A percentile compares a stretch with the other conserved stretches of the same genome.
phyloP scores from a whole-genome alignment of 2,797 vertebrate genomes.

The Cossypha niveicapilla region DNA sequence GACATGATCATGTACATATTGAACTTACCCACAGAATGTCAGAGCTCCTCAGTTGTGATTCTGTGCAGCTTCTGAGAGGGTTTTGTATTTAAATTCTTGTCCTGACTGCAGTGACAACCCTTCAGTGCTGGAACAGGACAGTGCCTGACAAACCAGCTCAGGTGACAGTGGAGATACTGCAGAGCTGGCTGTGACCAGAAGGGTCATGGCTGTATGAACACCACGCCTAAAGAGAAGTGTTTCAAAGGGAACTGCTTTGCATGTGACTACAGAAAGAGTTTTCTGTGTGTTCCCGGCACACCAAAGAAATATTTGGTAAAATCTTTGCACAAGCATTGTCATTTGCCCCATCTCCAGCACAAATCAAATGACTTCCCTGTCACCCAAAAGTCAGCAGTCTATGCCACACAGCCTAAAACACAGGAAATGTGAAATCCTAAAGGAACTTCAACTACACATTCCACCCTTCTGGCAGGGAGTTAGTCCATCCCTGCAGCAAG shows the following conservation, averaged over 20 bases:
- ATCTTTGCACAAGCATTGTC: background rate
- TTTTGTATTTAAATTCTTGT: background rate
- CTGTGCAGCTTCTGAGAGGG: background rate
- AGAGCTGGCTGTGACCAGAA: background rate
- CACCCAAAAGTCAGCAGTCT: background rate
- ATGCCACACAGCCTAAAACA: background rate
- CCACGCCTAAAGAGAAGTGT: background rate
- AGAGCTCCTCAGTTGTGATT: background rate
- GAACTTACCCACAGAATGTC: background rate
- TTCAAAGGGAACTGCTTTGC: background rate
- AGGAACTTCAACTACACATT: background rate
- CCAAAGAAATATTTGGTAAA: background rate
- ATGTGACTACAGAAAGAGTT: background rate
- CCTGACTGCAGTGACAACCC: background rate
- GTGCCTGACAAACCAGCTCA: slow-evolving; percentile 11
- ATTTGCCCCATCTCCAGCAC: background rate
- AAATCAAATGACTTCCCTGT: background rate
- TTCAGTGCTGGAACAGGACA: slow-evolving; percentile 4
- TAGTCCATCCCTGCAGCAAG: background rate
- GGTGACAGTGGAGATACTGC: background rate
- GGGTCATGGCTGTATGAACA: background rate
- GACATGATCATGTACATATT: background rate
- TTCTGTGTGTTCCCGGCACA: background rate
- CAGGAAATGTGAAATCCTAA: background rate
- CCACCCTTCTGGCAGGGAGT: background rate